phyloP scores from a whole-genome alignment of 2,888 invertebrate species.

The Drosophila subquinaria region DNA sequence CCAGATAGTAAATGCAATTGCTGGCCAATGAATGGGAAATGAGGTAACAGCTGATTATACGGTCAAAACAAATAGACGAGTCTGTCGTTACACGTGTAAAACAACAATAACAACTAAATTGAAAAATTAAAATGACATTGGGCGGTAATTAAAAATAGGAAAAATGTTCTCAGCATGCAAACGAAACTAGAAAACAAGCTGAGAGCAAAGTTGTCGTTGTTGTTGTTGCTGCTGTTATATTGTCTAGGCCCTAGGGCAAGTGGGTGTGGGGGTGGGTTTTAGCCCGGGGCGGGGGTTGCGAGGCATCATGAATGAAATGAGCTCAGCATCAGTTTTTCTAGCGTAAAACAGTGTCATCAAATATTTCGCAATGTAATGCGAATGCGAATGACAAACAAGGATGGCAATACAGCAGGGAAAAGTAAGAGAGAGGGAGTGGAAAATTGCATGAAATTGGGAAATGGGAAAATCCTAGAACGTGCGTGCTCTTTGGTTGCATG shows the following conservation, averaged over 20 bases:
- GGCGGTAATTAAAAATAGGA: constrained; percentile 58
- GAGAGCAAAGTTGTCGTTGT: neutral
- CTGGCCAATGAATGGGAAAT: neutral
- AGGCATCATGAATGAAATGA: constrained; percentile 72
- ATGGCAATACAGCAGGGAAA: constrained; percentile 2
- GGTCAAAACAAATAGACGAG: neutral
- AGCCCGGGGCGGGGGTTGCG: constrained; percentile 18
- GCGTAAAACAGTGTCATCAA: constrained; percentile 18
- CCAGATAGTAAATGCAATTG: constrained; percentile 9
- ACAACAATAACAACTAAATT: constrained; percentile 17
- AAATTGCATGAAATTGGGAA: constrained; percentile 52
- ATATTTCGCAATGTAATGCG: too few species aligned
- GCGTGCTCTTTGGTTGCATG: constrained; percentile 46
- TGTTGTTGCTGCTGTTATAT: neutral
- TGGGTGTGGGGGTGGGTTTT: neutral
- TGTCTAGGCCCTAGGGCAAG: neutral
- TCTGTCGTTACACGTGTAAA: constrained; percentile 11
- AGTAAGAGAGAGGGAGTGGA: neutral
- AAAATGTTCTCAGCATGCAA: constrained; percentile 34
- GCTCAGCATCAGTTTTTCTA: constrained; percentile 48
- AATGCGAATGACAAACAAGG: constrained; percentile 32
- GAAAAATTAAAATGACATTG: constrained; percentile 63
- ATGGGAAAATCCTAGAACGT: constrained; percentile 41
- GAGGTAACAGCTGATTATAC: constrained; percentile 39
- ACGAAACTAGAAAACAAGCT: constrained; percentile 28